These are phyloP conservation scores for Falco rusticolus DNA, from an alignment of 2,797 vertebrate species.

Conservation along the genomic window DNA sequence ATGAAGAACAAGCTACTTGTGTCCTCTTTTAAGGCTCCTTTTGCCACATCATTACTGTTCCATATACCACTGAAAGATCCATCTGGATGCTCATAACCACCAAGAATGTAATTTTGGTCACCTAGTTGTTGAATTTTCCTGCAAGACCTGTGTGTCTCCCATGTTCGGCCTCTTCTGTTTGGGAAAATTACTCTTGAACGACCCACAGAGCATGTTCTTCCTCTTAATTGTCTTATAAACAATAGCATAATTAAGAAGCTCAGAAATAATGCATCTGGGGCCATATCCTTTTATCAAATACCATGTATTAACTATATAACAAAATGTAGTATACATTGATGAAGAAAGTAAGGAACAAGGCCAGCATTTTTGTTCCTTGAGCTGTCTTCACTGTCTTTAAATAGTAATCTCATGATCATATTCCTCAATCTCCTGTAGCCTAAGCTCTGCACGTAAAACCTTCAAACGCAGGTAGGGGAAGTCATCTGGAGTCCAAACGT, in stretches of 20 bases:
- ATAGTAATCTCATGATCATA: background rate
- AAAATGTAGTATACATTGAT: background rate
- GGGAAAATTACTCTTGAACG: background rate
- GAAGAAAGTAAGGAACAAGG: background rate
- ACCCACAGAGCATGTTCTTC: background rate
- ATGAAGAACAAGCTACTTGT: background rate
- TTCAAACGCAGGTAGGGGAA: background rate
- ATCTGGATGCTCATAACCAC: background rate
- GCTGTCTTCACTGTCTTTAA: background rate
- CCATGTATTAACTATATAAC: background rate
- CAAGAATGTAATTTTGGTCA: background rate
- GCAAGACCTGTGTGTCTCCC: background rate
- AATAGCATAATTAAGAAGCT: background rate
- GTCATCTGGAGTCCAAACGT: background rate
- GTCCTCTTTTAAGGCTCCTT: background rate
- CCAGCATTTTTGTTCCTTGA: background rate
- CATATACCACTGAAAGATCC: background rate
- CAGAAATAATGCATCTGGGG: background rate
- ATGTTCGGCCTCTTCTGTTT: background rate
- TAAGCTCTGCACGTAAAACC: background rate
- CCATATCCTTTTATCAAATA: background rate
- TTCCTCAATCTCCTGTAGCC: background rate
- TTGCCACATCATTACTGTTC: background rate
- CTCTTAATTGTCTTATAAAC: background rate
- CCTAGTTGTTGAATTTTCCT: background rate